Evolutionary conservation across 2,113 vertebrate genomes (phyloP).

Genomic region (Naja naja): DNA sequence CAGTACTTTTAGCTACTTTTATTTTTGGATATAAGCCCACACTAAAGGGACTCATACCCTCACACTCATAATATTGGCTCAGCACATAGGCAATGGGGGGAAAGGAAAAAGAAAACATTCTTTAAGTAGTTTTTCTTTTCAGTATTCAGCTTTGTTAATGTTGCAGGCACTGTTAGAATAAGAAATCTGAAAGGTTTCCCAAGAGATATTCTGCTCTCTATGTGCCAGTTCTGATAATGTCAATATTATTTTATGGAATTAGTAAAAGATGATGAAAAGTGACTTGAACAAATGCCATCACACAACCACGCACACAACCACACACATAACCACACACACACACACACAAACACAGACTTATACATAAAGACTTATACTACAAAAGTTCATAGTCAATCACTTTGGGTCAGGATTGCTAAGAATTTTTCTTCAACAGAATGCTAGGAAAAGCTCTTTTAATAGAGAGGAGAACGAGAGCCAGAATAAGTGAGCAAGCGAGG

Average conservation of each 20-base stretch:
- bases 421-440: conserved; percentile 17
- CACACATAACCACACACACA: not conserved
- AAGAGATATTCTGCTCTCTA: conserved; percentile 19
- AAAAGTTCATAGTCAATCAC: conserved; percentile 6
- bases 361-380: conserved; percentile 25
- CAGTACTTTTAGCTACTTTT: conserved; percentile 9
- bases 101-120: not conserved
- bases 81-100: not conserved
- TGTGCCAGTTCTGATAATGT: conserved; percentile 30
- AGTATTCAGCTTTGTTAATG: conserved; percentile 9
- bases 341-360: not conserved
- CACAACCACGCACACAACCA: not conserved
- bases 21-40: not conserved
- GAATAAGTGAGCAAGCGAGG: too few species aligned
- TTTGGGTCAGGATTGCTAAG: not conserved
- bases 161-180: conserved; percentile 1
- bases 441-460: not conserved
- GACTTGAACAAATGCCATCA: conserved; percentile 35
- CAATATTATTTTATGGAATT: conserved; percentile 37
- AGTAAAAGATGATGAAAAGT: conserved; percentile 29
- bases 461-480: not conserved
- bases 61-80: not conserved
- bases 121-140: conserved; percentile 29
- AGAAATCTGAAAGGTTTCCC: conserved; percentile 28
- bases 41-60: conserved; percentile 6